Base-by-base conservation (phyloP, 2,113 vertebrate genomes). In the Alethe diademata region DNA sequence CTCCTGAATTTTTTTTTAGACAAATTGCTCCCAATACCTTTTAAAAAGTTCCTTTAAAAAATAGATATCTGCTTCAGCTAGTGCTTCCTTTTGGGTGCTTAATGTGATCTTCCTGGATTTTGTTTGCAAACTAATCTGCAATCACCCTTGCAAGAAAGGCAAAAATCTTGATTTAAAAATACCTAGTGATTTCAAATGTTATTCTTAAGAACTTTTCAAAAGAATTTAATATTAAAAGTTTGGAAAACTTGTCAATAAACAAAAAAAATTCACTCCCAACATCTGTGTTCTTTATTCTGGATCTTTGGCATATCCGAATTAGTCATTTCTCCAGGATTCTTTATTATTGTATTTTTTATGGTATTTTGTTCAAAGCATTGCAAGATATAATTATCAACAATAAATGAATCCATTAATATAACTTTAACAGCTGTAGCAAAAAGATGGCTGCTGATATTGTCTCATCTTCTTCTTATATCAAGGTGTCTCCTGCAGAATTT, bases 221-320 rank as follows among this genome's bases (percentile, higher is more conserved):
- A 54, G 1, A 12, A 75, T 74, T 80, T 89, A 0, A 18, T 64
- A 35, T 35, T 74, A 45, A 78, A 66, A 42, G 9, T 12, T 47
- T 53, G 8, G 19, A 28, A 17, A 36, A 36, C 25, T 29, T 7
- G 35, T 53, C 31, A 62, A 73, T 33, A 3, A 26, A 18, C 5
- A 24, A 29, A 29, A 25, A 22, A 25, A 20, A 13, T 64, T 51
- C 0, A 0, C 25, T 6, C 12, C 9, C 11, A 31, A 14, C 5
- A 64, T 45, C 19, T 42, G 12, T 25, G 9, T 8, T 8, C 2
- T 69, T 26, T 56, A 61, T 79, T 72, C 38, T 82, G 54, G 4
- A 23, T 69, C 10, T 75, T 72, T 3, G 12, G 20, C 8, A 6
- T n/a, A 23, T 61, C 28, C n/a, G 40, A 53, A 43, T 61, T 16